These are phyloP conservation scores for Drosophila gaucha DNA, from an alignment of 2,888 invertebrate species.

Conservation along the genomic window DNA sequence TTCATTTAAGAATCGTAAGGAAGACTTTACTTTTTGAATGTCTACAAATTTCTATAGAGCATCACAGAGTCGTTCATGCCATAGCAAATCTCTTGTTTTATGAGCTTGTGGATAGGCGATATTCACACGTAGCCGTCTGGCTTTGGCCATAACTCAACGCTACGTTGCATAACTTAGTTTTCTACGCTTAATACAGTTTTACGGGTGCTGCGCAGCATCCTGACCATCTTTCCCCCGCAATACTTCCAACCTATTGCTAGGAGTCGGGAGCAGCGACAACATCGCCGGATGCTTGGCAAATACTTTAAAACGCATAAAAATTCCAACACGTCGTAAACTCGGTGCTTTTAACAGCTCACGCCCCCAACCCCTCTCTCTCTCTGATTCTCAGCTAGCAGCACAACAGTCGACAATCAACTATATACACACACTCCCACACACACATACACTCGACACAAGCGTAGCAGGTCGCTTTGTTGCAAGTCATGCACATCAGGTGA, in stretches of 20 bases:
- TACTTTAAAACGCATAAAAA: slow-evolving; percentile 79
- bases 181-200: slow-evolving; percentile 76
- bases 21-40: no score
- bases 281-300: slow-evolving; percentile 59
- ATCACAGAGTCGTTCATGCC: not conserved
- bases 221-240: slow-evolving; percentile 1
- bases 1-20: no score
- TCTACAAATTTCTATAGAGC: no score
- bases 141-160: slow-evolving; percentile 66
- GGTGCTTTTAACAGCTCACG: slow-evolving; percentile 61
- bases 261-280: slow-evolving; percentile 45
- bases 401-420: slow-evolving; percentile 68
- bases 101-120: slow-evolving; percentile 34
- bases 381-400: slow-evolving; percentile 9
- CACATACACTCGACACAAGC: slow-evolving; percentile 10
- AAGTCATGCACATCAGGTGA: slow-evolving; percentile 73
- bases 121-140: slow-evolving; percentile 52
- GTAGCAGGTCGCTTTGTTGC: slow-evolving; percentile 65
- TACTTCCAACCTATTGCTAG: slow-evolving; percentile 3
- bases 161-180: slow-evolving; percentile 76
- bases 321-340: slow-evolving; percentile 78
- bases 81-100: slow-evolving; percentile 26
- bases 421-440: slow-evolving; percentile 9
- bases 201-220: slow-evolving; percentile 56
- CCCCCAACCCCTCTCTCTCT: not conserved